phyloP scores from a whole-genome alignment of 2,797 vertebrate species.

The Sebastolobus altivelis region DNA sequence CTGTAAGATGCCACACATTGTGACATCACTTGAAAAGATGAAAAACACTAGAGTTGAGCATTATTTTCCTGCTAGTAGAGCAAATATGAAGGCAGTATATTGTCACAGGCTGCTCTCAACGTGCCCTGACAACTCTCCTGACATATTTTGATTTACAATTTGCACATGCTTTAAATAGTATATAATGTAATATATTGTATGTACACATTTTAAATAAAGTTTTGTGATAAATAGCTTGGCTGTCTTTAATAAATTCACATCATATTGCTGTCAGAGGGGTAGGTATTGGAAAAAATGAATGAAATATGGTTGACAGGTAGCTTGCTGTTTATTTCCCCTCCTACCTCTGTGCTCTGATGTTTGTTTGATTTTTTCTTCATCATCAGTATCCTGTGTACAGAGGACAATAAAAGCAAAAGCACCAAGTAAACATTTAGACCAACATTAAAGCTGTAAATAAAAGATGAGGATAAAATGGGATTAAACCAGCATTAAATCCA shows the following conservation, averaged over 20 bases:
- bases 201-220: conserved; percentile 84
- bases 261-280: not conserved
- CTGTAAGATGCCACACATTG: conserved; percentile 21
- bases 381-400: not conserved
- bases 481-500: not conserved
- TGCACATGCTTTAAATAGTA: conserved; percentile 74
- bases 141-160: conserved; percentile 54
- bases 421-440: not conserved
- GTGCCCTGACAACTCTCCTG: not conserved
- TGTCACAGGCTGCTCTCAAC: conserved; percentile 19
- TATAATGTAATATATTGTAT: conserved; percentile 70
- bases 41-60: conserved; percentile 43
- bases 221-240: conserved; percentile 55
- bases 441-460: not conserved
- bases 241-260: not conserved
- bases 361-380: not conserved
- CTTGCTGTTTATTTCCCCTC: not conserved
- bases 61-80: conserved; percentile 21
- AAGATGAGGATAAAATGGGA: not conserved
- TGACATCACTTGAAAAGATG: not conserved
- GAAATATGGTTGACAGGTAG: not conserved
- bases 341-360: not conserved
- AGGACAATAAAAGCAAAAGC: not conserved
- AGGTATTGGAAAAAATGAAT: not conserved
- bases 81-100: conserved; percentile 34